Base-by-base conservation (phyloP, 2,113 vertebrate species). In the Turdus rufiventris region DNA sequence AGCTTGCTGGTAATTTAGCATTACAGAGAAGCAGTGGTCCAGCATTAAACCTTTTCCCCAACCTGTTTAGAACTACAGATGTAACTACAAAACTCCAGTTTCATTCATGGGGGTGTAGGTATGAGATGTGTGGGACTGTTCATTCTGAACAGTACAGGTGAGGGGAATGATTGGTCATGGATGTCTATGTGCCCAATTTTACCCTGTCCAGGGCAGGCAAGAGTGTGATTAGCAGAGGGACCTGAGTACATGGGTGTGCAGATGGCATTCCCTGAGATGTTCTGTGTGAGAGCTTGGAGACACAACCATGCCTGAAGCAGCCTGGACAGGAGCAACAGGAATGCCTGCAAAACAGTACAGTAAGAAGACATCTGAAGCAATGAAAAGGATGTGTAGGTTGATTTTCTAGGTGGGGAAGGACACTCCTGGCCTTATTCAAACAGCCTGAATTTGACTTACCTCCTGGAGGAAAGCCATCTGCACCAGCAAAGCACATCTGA, bases 241-340 rank as follows among this genome's bases (percentile, higher is more conserved):
- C 26, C 14, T 12, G 50, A 63, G 33, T 9, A 34, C 26, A 7
- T 1, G 5, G 14, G 4, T 61, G 6, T 66, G 34, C 38, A 65
- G n/a, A 26, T 0, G 3, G 47, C 33, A n/a, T 19, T 5, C 7
- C 33, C 34, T 71, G 51, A n/a, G 33, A 6, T 25, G 24, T 7
- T 40, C 28, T 4, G 3, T 12, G 4, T 20, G 15, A 24, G 33
- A 67, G 14, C 36, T n/a, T 31, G 45, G n/a, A 74, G 28, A 57
- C 9, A 19, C 21, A 84, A 19, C 13, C 33, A 84, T 5, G 9
- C 19, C 19, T 19, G 24, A 36, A 77, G 47, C 38, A 74, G 19
- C 36, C 25, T 18, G 29, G 25, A 40, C 9, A 45, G 45, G 10
- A 40, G 25, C 0, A 4, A 87, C 33, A 78, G 48, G 53, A 43